Evolutionary conservation across 2,797 vertebrate species (phyloP).

Genomic region (Agapornis canus): DNA sequence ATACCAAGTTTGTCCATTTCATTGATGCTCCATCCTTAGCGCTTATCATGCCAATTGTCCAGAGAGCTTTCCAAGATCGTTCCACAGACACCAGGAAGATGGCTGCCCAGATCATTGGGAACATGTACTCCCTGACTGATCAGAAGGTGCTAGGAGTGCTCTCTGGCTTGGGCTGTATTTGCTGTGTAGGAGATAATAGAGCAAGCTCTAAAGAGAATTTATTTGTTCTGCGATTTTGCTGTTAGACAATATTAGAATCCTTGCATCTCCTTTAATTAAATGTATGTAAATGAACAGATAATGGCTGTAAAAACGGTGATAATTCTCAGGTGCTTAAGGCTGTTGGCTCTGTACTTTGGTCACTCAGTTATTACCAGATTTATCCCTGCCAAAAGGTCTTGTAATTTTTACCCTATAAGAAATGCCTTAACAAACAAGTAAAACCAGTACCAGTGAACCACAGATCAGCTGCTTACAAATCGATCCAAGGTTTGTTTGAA

Average conservation of each 20-base stretch:
- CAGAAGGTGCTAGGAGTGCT: slow-evolving; percentile 86
- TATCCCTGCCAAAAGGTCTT: background rate
- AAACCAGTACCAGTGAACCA: background rate
- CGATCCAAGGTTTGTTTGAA: background rate
- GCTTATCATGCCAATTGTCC: slow-evolving; percentile 98
- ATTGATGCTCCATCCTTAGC: slow-evolving; percentile 96
- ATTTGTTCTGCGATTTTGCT: background rate
- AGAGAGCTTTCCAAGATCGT: slow-evolving; percentile 96
- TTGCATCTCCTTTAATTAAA: background rate
- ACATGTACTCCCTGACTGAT: slow-evolving; percentile 99
- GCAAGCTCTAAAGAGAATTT: background rate
- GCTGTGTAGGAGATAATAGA: background rate
- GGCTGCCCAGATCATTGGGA: slow-evolving; percentile 99
- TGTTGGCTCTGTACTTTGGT: background rate
- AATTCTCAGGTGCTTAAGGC: background rate
- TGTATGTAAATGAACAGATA: background rate
- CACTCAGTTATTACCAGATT: background rate
- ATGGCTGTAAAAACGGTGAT: background rate
- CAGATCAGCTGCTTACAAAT: background rate
- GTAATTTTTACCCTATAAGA: background rate
- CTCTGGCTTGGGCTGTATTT: background rate
- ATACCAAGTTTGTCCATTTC: slow-evolving; percentile 99
- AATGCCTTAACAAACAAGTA: background rate
- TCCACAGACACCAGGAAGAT: slow-evolving; percentile 98
- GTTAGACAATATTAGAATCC: background rate